Base-by-base conservation (phyloP, 2,888 invertebrate genomes). In the Eupelmus urozonus region DNA sequence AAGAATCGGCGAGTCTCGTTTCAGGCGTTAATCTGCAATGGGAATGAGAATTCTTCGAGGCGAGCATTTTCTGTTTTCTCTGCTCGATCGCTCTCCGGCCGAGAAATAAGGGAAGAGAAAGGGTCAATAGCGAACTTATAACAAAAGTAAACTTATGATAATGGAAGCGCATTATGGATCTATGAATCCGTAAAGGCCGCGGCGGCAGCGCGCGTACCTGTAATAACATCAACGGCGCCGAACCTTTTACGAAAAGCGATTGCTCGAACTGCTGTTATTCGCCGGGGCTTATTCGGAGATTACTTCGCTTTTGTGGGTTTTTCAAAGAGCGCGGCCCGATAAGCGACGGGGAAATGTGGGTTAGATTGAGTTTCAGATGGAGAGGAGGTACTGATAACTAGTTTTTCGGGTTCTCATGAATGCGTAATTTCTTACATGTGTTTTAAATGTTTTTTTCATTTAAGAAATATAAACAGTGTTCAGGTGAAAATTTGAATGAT, bases 81-180 rank as follows among this genome's bases (percentile, higher is more conserved):
- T 42, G 11, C 53, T 9, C 55, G 20, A 7, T 40, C 9, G 59
- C 51, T 18, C 4, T 53, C 13, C 53, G 53, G 16, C 2, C 45
- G 45, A 53, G 16, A 20, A 53, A 3, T 18, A 53, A 11, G 57
- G 9, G 27, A 57, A 27, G 11, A 34, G n/a, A 18, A 49, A 51
- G 42, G 60, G 49, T 51, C 51, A 51, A 67, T 51, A 40, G 51
- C 60, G 34, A 75, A 75, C 20, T 60, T 67, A 62, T 60, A 42
- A 60, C 67, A 67, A 75, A 69, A 67, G 75, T 62, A 75, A 67
- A 75, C 75, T 75, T 67, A 67, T 69, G 75, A 69, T 75, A 67
- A 75, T 75, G 75, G 67, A 75, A 60, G 49, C 60, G 42, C 67
- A 75, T 67, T 75, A 75, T 62, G 9, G 67, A 75, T 60, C 59